phyloP scores from a whole-genome alignment of 2,888 invertebrate species.

The Dendrolimus houi region DNA sequence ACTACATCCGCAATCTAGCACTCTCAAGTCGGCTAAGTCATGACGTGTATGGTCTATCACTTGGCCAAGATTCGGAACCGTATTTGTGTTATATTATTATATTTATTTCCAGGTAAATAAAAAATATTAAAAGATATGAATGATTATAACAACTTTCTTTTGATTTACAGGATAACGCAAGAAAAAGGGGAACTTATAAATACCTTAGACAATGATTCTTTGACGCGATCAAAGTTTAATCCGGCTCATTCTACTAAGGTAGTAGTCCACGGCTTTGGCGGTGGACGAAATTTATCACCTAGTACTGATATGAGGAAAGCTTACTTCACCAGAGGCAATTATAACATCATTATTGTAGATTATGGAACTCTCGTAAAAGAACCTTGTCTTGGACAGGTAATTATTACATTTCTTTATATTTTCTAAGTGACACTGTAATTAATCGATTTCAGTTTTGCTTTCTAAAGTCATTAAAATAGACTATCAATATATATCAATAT shows the following conservation, averaged over 20 bases:
- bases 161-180: slow-evolving; percentile 80
- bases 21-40: too few relatives aligned
- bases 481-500: too few relatives aligned
- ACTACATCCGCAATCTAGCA: too few relatives aligned
- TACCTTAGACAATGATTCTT: slow-evolving; percentile 81
- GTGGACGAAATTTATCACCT: slow-evolving; percentile 87
- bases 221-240: slow-evolving; percentile 86
- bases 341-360: slow-evolving; percentile 92
- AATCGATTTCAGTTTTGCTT: too few relatives aligned
- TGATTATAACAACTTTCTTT: slow-evolving; percentile 1
- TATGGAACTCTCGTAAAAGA: slow-evolving; percentile 87
- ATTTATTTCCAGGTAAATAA: too few relatives aligned
- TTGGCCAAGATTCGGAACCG: too few relatives aligned
- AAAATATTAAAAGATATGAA: neutral
- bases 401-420: too few relatives aligned
- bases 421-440: too few relatives aligned
- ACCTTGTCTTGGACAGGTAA: slow-evolving; percentile 87
- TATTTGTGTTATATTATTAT: too few relatives aligned
- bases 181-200: slow-evolving; percentile 83
- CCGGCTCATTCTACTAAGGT: slow-evolving; percentile 88
- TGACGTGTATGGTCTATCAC: too few relatives aligned
- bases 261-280: slow-evolving; percentile 94
- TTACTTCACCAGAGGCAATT: slow-evolving; percentile 86
- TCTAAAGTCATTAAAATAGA: too few relatives aligned
- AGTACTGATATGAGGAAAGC: slow-evolving; percentile 91